Evolutionary conservation across 2,113 vertebrate genomes (phyloP).

Genomic region (Telmatochromis brachygnathus): DNA sequence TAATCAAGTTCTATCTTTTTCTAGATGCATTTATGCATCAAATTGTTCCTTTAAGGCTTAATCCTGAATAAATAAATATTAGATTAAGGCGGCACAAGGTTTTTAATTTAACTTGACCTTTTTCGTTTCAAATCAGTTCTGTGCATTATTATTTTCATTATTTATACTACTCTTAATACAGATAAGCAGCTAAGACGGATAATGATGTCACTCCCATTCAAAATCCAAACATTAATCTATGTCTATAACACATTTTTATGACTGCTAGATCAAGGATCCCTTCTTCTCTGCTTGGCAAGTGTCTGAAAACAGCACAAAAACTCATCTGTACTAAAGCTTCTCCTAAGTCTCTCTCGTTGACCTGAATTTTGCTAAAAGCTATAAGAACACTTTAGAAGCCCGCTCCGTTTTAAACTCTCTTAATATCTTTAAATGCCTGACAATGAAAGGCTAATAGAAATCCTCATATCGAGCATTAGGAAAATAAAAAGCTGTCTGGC

Average conservation of each 20-base stretch:
- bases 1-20: background rate
- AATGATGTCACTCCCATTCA: background rate
- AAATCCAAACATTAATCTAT: background rate
- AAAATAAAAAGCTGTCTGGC: background rate
- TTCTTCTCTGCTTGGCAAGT: background rate
- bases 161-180: background rate
- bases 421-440: conserved; percentile 9
- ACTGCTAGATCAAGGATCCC: conserved; percentile 1
- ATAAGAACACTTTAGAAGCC: background rate
- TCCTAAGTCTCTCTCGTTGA: conserved; percentile 1
- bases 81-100: background rate
- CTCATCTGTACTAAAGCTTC: conserved; percentile 21
- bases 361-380: conserved; percentile 20
- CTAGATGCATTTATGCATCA: background rate
- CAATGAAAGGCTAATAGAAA: conserved; percentile 33
- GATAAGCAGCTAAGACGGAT: background rate
- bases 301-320: conserved; percentile 26
- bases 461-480: background rate
- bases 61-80: background rate
- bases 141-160: background rate
- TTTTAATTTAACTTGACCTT: background rate
- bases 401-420: background rate
- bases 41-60: background rate
- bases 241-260: conserved; percentile 3
- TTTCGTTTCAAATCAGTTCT: background rate